These are phyloP conservation scores for Melinaea menophilus DNA, from an alignment of 2,888 invertebrate species.

Conservation along the genomic window DNA sequence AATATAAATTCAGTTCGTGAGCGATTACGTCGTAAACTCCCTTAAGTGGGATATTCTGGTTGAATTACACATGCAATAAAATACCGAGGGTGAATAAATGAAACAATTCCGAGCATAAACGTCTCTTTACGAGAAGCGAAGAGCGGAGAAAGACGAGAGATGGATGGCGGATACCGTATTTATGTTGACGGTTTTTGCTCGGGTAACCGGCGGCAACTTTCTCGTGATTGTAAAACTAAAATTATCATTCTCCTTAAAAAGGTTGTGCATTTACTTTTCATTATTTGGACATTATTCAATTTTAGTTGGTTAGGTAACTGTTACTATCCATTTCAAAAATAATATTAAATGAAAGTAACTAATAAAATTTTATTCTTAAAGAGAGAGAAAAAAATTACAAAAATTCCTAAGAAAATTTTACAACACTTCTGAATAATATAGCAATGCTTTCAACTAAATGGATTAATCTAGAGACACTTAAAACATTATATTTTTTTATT, in stretches of 20 bases:
- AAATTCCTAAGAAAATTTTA: conserved; percentile 19
- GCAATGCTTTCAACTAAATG: conserved; percentile 25
- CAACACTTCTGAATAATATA: conserved; percentile 20
- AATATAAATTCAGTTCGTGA: conserved; percentile 20
- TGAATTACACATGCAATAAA: conserved; percentile 39
- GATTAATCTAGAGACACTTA: conserved; percentile 15
- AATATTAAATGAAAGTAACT: too few species aligned
- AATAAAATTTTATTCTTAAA: too few species aligned
- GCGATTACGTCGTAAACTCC: conserved; percentile 20
- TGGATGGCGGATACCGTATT: neutral
- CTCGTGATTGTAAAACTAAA: neutral
- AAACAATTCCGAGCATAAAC: conserved; percentile 31
- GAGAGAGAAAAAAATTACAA: conserved; percentile 14
- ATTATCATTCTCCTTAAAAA: too few species aligned
- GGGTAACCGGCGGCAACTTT: neutral
- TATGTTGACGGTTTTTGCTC: neutral
- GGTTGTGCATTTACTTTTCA: too few species aligned
- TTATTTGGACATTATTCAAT: too few species aligned
- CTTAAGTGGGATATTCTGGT: conserved; percentile 31
- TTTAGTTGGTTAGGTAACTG: too few species aligned
- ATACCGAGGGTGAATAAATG: conserved; percentile 27
- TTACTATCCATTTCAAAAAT: too few species aligned
- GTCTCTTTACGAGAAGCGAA: conserved; percentile 23
- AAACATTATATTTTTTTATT: too few species aligned
- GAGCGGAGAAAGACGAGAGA: neutral